A percentile compares a stretch with the other conserved stretches of the same genome.
Evolutionary conservation across 2,797 vertebrate species (phyloP).

Genomic region (Muscicapa striata): DNA sequence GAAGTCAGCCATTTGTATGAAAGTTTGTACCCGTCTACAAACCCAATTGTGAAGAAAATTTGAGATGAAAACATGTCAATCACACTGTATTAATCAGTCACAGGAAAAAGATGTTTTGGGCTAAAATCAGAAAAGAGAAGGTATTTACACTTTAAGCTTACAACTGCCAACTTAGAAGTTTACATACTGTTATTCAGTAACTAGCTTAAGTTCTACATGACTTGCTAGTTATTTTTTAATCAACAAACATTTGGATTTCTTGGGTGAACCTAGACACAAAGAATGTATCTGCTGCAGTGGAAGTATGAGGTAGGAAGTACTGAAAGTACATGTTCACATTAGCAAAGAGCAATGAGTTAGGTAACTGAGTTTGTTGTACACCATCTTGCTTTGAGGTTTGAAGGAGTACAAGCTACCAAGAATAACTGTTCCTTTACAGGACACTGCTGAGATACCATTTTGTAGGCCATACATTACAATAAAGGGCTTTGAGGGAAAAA

Average conservation of each 20-base stretch:
- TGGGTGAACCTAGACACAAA: neutral
- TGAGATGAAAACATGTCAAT: neutral
- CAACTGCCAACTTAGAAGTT: neutral
- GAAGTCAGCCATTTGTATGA: neutral
- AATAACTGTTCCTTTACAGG: neutral
- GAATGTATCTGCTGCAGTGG: neutral
- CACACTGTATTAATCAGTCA: neutral
- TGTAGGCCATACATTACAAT: neutral
- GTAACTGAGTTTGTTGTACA: neutral
- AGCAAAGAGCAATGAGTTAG: neutral
- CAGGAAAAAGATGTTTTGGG: neutral
- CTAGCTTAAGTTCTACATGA: neutral
- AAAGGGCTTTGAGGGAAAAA: neutral
- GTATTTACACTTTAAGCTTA: neutral
- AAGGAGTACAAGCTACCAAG: neutral
- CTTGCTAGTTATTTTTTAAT: neutral
- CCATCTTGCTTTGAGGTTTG: neutral
- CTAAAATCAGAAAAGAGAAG: neutral
- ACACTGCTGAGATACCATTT: neutral
- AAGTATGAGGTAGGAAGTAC: neutral
- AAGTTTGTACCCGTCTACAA: neutral
- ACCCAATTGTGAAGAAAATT: neutral
- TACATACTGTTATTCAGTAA: neutral
- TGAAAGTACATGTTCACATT: neutral
- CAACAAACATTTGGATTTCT: neutral